Base-by-base conservation (phyloP, 2,797 vertebrate species). In the Acanthurus leucopareius region DNA sequence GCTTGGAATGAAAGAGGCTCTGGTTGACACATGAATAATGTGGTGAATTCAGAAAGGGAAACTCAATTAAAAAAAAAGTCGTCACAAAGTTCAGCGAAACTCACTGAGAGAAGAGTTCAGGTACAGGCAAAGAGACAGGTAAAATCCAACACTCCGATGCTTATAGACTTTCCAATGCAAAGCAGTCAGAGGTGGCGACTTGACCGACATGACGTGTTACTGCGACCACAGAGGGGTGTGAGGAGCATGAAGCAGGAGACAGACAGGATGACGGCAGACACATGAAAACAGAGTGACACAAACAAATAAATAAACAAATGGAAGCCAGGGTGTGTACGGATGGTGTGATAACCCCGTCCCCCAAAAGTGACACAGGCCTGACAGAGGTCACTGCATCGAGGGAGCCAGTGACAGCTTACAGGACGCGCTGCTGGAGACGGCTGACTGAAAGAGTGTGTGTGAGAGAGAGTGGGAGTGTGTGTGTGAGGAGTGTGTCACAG, bases 371-470 rank as follows among this genome's bases (percentile, higher is more conserved):
- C 92, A 91, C 71, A 8, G 84, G 80, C 72, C 90, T 91, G 93
- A 92, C 91, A 93, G 90, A 28, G 92, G 90, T 93, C 92, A 92
- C 80, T 40, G 85, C 51, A 35, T 86, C 49, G 1, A n/a, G 77
- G 68, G 85, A 67, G 42, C 81, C 88, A 94, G 76, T 94, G 93
- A 91, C 86, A 79, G 90, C 62, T 81, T 73, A 91, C 89, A 91
- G 76, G 75, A 70, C 42, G 45, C 3, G 22, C 44, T 83, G 72
- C 67, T 80, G 82, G 61, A 68, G 35, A 67, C 28, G 47, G 53
- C 59, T 66, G 48, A 38, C 45, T 74, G 68, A 19, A 42, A 35
- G 52, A 42, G 63, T 73, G 40, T 40, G 40, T 66, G 40, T 22
- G 49, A 19, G 56, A 25, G 44, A 35, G 73, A 38, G 59, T 77